Evolutionary conservation across 2,113 vertebrate genomes (phyloP).

Genomic region (Telmatochromis sp.): DNA sequence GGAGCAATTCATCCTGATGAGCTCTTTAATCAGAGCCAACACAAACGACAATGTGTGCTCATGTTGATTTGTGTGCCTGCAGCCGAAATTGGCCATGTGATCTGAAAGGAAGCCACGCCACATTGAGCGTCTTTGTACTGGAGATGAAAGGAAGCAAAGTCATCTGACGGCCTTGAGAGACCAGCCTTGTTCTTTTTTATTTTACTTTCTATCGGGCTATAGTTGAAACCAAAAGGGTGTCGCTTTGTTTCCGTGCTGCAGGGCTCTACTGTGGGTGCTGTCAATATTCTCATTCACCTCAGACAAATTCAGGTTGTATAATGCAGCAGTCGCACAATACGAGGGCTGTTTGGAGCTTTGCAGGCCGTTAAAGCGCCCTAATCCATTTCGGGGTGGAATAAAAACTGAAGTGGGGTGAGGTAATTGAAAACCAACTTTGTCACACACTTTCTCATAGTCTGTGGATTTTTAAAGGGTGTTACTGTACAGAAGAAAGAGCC

Average conservation of each 20-base stretch:
- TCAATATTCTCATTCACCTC: conserved; percentile 30
- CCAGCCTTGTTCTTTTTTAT: not conserved
- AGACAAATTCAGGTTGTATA: not conserved
- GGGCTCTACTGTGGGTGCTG: not conserved
- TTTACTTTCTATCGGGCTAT: not conserved
- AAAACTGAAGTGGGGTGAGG: not conserved
- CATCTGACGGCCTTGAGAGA: conserved; percentile 9
- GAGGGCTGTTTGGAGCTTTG: conserved; percentile 8
- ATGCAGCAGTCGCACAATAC: conserved; percentile 7
- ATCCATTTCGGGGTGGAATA: not conserved
- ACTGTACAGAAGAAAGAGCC: not conserved
- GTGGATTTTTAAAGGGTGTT: not conserved
- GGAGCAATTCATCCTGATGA: not conserved
- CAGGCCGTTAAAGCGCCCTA: not conserved
- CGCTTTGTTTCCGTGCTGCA: not conserved
- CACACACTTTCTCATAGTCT: not conserved
- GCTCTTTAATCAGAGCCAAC: not conserved
- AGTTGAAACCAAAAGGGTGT: not conserved
- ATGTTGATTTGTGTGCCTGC: not conserved
- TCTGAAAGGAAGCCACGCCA: conserved; percentile 23
- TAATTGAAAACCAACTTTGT: conserved; percentile 21
- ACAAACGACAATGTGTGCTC: not conserved
- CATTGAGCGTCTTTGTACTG: conserved; percentile 32
- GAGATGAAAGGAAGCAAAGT: conserved; percentile 28
- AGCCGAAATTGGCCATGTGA: conserved; percentile 4